These are phyloP conservation scores for Argentina silus DNA, from an alignment of 2,797 vertebrate genomes.

Conservation along the genomic window DNA sequence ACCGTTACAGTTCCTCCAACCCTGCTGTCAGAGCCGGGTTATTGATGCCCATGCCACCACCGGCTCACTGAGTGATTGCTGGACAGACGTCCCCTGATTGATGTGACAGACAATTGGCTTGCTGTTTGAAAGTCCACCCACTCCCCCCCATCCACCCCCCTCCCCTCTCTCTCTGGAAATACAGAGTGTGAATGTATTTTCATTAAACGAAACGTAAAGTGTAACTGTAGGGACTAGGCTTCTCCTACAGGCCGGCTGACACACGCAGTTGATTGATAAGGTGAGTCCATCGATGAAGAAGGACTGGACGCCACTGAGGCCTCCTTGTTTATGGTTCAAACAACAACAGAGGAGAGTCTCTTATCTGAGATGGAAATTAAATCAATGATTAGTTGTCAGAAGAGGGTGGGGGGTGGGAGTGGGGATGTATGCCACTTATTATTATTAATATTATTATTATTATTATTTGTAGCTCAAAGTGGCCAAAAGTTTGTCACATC, in stretches of 20 bases:
- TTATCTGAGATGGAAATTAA: conserved; percentile 34
- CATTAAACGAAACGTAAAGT: conserved; percentile 47
- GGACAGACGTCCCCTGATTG: conserved; percentile 72
- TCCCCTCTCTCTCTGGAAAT: conserved; percentile 40
- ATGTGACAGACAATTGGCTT: conserved; percentile 73
- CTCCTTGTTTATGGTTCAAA: conserved; percentile 57
- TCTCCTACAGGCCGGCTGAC: conserved; percentile 47
- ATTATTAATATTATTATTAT: no score
- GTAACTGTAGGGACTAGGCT: conserved; percentile 46
- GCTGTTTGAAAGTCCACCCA: conserved; percentile 40
- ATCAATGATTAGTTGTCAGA: conserved; percentile 49
- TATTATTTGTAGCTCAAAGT: not conserved
- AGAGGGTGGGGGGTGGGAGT: not conserved
- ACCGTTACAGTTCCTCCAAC: conserved; percentile 42
- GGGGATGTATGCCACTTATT: no score
- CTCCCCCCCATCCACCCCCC: conserved; percentile 7
- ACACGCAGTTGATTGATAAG: conserved; percentile 60
- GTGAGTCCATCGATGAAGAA: conserved; percentile 45
- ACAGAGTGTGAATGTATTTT: conserved; percentile 53
- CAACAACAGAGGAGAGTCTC: conserved; percentile 18
- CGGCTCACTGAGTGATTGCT: conserved; percentile 67
- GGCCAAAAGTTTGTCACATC: conserved; percentile 33
- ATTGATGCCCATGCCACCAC: conserved; percentile 70
- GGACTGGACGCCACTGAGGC: conserved; percentile 41
- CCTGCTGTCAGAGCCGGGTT: conserved; percentile 66